phyloP scores from a whole-genome alignment of 2,113 vertebrate genomes.

The Misgurnus anguillicaudatus region DNA sequence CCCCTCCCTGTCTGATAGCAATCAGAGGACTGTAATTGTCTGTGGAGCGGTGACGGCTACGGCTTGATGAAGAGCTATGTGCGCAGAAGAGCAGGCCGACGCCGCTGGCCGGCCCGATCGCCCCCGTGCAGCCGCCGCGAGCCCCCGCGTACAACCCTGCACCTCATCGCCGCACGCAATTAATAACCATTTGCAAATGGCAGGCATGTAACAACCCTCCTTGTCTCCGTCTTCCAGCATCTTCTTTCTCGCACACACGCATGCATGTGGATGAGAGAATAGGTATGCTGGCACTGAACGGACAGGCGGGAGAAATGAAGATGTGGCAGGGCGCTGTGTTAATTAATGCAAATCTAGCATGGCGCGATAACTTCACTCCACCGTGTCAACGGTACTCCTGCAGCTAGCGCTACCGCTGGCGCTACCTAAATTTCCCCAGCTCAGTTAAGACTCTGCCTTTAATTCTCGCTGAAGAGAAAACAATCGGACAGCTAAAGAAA shows the following conservation, averaged over 20 bases:
- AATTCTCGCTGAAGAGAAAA: slow-evolving; percentile 43
- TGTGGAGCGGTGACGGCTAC: slow-evolving; percentile 87
- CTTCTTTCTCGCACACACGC: not conserved
- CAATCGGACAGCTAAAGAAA: slow-evolving; percentile 35
- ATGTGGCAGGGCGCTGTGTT: slow-evolving; percentile 27
- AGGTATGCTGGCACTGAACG: slow-evolving; percentile 30
- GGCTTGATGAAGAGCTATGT: slow-evolving; percentile 99
- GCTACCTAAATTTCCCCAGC: not conserved
- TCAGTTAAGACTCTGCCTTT: slow-evolving; percentile 37
- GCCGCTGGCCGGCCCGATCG: slow-evolving; percentile 69
- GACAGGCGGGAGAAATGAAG: slow-evolving; percentile 47
- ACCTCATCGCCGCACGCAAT: slow-evolving; percentile 82
- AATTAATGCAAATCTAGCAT: slow-evolving; percentile 54
- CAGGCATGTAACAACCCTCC: slow-evolving; percentile 82
- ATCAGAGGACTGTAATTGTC: slow-evolving; percentile 98
- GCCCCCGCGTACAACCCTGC: slow-evolving; percentile 64
- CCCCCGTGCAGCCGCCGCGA: slow-evolving; percentile 64
- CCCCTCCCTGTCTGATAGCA: slow-evolving; percentile 94
- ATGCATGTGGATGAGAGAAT: slow-evolving; percentile 23
- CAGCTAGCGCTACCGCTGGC: too few species aligned
- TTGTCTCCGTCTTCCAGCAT: not conserved
- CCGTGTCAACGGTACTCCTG: not conserved
- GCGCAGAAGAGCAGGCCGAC: slow-evolving; percentile 72
- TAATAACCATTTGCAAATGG: slow-evolving; percentile 97
- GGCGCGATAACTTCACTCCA: slow-evolving; percentile 38